Percentiles rank a stretch among this genome's conserved stretches.
phyloP scores from a whole-genome alignment of 2,797 vertebrate species.

The Bradypodion pumilum region DNA sequence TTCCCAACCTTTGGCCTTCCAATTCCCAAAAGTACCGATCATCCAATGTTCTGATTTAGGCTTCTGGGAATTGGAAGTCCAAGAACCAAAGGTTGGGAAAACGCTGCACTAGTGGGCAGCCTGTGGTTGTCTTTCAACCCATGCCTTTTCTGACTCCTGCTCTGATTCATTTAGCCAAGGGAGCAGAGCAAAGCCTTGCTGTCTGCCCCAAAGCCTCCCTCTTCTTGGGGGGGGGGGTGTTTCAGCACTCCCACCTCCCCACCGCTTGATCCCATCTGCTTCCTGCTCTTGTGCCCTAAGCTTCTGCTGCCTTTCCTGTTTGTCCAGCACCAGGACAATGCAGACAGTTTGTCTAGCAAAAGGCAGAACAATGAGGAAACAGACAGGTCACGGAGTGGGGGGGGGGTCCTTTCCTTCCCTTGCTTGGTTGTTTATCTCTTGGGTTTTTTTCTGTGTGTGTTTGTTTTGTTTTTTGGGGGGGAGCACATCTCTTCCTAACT shows the following conservation, averaged over 20 bases:
- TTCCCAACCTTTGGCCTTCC: too few relatives aligned
- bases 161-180: slow-evolving; percentile 2
- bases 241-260: background rate
- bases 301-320: slow-evolving; percentile 20
- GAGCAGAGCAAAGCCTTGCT: background rate
- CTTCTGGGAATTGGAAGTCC: too few relatives aligned
- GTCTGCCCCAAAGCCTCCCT: background rate
- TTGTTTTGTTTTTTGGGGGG: too few relatives aligned
- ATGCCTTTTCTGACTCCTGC: background rate
- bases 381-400: background rate
- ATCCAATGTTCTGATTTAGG: too few relatives aligned
- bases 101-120: too few relatives aligned
- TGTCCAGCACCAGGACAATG: slow-evolving; percentile 15
- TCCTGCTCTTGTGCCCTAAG: slow-evolving; percentile 36
- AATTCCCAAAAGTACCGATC: too few relatives aligned
- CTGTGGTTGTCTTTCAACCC: background rate
- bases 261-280: slow-evolving; percentile 32
- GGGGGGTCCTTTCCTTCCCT: too few relatives aligned
- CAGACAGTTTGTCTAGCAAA: background rate
- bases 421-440: background rate
- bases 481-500: background rate
- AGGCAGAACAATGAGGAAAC: slow-evolving; percentile 7
- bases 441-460: too few relatives aligned
- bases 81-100: too few relatives aligned
- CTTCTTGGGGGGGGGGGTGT: background rate